phyloP scores from a whole-genome alignment of 2,888 invertebrate genomes.

The Cephus pygmeus region DNA sequence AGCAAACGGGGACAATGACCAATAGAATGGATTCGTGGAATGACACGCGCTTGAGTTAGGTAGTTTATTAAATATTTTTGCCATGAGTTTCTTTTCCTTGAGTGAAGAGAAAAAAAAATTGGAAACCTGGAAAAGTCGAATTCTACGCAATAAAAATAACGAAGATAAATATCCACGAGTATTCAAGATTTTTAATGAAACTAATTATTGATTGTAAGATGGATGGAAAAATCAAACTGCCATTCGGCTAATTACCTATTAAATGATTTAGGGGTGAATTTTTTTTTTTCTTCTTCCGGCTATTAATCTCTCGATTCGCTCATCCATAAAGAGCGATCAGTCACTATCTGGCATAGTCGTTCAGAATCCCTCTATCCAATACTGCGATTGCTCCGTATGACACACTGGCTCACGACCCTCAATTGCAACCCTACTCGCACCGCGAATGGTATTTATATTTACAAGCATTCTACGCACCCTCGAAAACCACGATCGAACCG shows the following conservation, averaged over 20 bases:
- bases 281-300: neutral
- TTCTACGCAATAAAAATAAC: neutral
- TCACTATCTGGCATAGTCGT: conserved; percentile 40
- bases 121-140: neutral
- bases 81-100: neutral
- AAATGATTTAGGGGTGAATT: neutral
- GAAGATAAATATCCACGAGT: neutral
- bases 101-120: neutral
- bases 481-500: conserved; percentile 31
- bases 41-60: neutral
- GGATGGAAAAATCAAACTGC: neutral
- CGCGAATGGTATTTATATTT: conserved; percentile 43
- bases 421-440: conserved; percentile 24
- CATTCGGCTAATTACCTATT: neutral
- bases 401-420: conserved; percentile 40
- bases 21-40: conserved; percentile 1
- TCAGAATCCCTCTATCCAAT: conserved; percentile 32
- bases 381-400: conserved; percentile 33
- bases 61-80: neutral
- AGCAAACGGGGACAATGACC: neutral
- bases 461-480: conserved; percentile 40
- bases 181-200: neutral
- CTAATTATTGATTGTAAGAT: neutral
- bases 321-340: conserved; percentile 48
- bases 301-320: conserved; percentile 7